These are phyloP conservation scores for Drosophila borealis DNA, from an alignment of 2,888 invertebrate genomes.

Conservation along the genomic window DNA sequence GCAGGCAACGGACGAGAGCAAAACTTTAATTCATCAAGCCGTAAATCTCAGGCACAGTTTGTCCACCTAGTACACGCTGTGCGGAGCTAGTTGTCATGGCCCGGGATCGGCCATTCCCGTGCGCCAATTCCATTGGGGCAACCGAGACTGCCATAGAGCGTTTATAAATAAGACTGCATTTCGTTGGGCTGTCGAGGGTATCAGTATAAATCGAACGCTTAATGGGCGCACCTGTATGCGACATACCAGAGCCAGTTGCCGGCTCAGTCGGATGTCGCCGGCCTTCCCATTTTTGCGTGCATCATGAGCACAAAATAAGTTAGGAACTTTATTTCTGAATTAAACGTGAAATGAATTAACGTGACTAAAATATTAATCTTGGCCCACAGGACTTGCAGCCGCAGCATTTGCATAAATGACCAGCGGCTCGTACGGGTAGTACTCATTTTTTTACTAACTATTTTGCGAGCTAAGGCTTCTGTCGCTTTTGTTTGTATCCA, in stretches of 20 bases:
- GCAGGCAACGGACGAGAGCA: constrained; percentile 20
- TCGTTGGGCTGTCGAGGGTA: constrained; percentile 14
- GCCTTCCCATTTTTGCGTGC: constrained; percentile 62
- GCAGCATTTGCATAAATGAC: constrained; percentile 65
- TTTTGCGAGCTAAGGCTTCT: neutral
- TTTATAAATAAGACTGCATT: constrained; percentile 50
- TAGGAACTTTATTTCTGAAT: constrained; percentile 80
- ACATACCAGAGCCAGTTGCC: constrained; percentile 1
- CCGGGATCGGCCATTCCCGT: neutral
- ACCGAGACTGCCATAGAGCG: constrained; percentile 13
- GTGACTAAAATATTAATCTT: constrained; percentile 80
- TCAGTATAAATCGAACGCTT: constrained; percentile 73
- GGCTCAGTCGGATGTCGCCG: constrained; percentile 11
- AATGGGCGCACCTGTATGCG: constrained; percentile 64
- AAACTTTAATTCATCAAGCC: constrained; percentile 59
- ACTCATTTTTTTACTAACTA: neutral
- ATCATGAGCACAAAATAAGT: constrained; percentile 77
- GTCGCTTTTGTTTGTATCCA: constrained; percentile 14
- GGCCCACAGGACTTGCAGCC: constrained; percentile 32
- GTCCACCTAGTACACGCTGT: constrained; percentile 40
- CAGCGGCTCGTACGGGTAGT: constrained; percentile 6
- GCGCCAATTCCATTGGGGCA: neutral
- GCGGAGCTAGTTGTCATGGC: constrained; percentile 4
- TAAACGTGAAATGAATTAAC: constrained; percentile 79
- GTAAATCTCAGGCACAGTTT: constrained; percentile 37